These are phyloP conservation scores for Troides helena DNA, from an alignment of 2,888 invertebrate genomes.

Conservation along the genomic window DNA sequence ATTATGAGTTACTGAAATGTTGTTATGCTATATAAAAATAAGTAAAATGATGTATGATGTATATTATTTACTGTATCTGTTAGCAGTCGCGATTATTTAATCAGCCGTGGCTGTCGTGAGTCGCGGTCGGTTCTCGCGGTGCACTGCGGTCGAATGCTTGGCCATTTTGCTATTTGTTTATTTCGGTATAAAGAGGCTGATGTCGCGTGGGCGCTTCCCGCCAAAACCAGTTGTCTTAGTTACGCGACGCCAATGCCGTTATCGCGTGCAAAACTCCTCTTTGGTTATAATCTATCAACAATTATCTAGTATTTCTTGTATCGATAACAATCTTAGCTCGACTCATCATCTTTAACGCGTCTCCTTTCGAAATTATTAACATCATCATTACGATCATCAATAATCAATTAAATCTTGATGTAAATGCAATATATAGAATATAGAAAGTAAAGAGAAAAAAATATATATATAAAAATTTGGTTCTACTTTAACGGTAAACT, in stretches of 20 bases:
- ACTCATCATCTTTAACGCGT: background rate
- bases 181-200: constrained; percentile 34
- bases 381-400: too few relatives aligned
- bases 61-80: constrained; percentile 14
- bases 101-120: constrained; percentile 69
- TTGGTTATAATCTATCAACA: constrained; percentile 7
- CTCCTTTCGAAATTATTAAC: background rate
- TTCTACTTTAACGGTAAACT: too few relatives aligned
- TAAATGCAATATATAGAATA: too few relatives aligned
- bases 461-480: too few relatives aligned
- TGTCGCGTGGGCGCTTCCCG: constrained; percentile 65
- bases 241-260: constrained; percentile 52
- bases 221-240: constrained; percentile 73
- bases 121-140: constrained; percentile 69
- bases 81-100: constrained; percentile 49
- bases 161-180: constrained; percentile 40
- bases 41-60: background rate
- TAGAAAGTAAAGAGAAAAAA: too few relatives aligned
- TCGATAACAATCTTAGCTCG: background rate
- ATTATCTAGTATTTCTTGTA: background rate
- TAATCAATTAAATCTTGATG: too few relatives aligned
- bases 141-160: constrained; percentile 75
- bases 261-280: constrained; percentile 34
- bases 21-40: background rate
- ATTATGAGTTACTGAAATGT: background rate